A percentile compares a stretch with the other conserved stretches of the same genome.
These are phyloP conservation scores for Panurus biarmicus DNA, from an alignment of 2,113 vertebrate species.

Conservation along the genomic window DNA sequence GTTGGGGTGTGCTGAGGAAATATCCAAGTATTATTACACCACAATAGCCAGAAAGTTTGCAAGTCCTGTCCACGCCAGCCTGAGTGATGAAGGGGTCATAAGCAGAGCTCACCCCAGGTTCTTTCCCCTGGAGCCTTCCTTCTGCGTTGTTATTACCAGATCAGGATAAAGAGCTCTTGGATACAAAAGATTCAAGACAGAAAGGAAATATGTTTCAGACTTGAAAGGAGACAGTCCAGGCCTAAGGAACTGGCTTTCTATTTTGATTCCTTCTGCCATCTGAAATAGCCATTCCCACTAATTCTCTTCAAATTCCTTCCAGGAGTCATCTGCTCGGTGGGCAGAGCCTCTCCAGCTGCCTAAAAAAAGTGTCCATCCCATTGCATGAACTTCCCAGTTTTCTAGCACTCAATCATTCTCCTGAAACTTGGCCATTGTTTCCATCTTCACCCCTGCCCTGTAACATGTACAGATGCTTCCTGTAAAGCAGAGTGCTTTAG, in stretches of 20 bases:
- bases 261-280: conserved; percentile 44
- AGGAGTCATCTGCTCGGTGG: not conserved
- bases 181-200: conserved; percentile 12
- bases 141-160: not conserved
- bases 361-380: conserved; percentile 38
- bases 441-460: conserved; percentile 56
- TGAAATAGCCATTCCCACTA: conserved; percentile 47
- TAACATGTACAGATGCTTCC: conserved; percentile 71
- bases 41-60: not conserved
- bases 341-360: conserved; percentile 1
- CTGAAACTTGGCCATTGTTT: conserved; percentile 62
- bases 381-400: conserved; percentile 54
- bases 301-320: conserved; percentile 40
- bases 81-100: not conserved
- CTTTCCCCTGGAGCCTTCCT: not conserved
- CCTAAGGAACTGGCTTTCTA: conserved; percentile 31
- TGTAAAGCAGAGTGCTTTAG: conserved; percentile 11
- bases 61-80: not conserved
- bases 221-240: conserved; percentile 6
- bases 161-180: not conserved
- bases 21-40: not conserved
- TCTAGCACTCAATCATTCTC: conserved; percentile 57
- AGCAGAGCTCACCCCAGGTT: not conserved
- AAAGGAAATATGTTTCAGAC: conserved; percentile 50
- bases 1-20: not conserved